Evolutionary conservation across 2,113 vertebrate genomes (phyloP).

Genomic region (Numida meleagris): DNA sequence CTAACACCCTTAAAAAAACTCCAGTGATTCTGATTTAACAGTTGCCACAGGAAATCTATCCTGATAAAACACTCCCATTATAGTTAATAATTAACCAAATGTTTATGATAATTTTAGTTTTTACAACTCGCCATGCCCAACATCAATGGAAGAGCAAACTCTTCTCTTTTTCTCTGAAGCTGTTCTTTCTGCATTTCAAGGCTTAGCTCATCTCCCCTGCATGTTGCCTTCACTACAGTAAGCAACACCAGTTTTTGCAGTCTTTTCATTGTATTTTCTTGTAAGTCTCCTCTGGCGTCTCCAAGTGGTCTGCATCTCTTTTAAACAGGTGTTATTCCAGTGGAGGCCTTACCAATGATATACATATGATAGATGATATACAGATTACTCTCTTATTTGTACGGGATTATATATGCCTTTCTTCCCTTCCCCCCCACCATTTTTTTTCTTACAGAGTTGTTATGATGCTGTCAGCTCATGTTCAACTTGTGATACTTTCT

Average conservation of each 20-base stretch:
- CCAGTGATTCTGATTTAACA: background rate
- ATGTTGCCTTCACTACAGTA: background rate
- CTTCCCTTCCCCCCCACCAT: too few species aligned
- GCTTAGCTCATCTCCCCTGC: background rate
- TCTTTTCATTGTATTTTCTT: background rate
- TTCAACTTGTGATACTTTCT: background rate
- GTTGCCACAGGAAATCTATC: background rate
- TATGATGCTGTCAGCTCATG: background rate
- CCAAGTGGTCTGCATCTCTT: background rate
- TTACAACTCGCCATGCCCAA: background rate
- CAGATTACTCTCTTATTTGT: background rate
- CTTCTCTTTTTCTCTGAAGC: background rate
- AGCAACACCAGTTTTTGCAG: background rate
- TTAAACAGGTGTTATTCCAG: background rate
- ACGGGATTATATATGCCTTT: background rate
- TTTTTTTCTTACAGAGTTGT: background rate
- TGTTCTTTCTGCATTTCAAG: background rate
- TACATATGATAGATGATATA: background rate
- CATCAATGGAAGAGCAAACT: background rate
- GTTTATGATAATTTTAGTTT: background rate
- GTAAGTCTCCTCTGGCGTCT: background rate
- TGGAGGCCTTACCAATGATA: background rate
- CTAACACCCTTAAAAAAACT: background rate
- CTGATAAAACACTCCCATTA: accelerated
- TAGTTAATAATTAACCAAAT: background rate